Evolutionary conservation across 2,888 invertebrate species (phyloP).

Genomic region (Leptinotarsa tumamoca): DNA sequence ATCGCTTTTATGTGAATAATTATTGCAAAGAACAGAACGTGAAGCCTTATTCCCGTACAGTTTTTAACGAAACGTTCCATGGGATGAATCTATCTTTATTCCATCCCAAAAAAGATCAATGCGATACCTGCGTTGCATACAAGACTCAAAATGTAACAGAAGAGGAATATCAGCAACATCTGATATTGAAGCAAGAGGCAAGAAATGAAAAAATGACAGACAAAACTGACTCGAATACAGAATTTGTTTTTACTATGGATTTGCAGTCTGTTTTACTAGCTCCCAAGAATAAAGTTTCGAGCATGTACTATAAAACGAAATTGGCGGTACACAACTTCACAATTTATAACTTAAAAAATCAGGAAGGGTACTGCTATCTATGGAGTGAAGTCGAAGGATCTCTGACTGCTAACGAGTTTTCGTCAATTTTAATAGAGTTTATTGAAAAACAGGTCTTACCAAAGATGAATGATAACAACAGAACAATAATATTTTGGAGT

Average conservation of each 20-base stretch:
- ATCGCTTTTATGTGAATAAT: too few relatives aligned
- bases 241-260: conserved; percentile 31
- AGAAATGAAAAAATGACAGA: conserved; percentile 28
- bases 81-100: too few relatives aligned
- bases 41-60: too few relatives aligned
- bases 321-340: conserved; percentile 33
- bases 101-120: too few relatives aligned
- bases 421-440: too few relatives aligned
- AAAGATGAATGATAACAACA: too few relatives aligned
- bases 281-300: conserved; percentile 23
- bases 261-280: conserved; percentile 26
- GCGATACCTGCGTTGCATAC: neutral
- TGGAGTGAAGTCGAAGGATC: conserved; percentile 30
- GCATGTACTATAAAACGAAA: neutral
- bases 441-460: too few relatives aligned
- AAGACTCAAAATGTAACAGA: neutral
- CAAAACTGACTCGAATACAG: conserved; percentile 13
- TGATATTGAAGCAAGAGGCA: conserved; percentile 8
- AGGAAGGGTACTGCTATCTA: conserved; percentile 27
- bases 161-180: neutral
- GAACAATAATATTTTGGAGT: too few relatives aligned
- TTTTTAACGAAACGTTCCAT: too few relatives aligned
- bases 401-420: conserved; percentile 32
- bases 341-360: conserved; percentile 25
- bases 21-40: too few relatives aligned